Evolutionary conservation across 2,797 vertebrate genomes (phyloP).

Genomic region (Enteromius radiatus): DNA sequence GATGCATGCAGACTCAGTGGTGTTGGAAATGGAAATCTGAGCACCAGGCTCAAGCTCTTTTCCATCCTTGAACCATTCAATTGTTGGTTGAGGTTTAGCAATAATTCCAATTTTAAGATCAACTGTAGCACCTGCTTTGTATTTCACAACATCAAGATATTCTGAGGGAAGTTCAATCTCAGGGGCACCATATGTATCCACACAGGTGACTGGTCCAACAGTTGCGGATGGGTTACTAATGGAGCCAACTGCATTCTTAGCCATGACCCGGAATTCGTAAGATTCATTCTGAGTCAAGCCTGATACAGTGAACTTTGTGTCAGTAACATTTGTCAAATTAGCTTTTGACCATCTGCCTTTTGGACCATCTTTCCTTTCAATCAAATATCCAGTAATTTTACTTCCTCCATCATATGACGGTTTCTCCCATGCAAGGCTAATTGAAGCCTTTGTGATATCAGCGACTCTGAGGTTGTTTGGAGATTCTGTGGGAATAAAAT

Average conservation of each 20-base stretch:
- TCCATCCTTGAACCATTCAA: slow-evolving; percentile 96
- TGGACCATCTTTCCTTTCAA: slow-evolving; percentile 88
- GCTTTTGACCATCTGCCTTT: slow-evolving; percentile 89
- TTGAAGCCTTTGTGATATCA: slow-evolving; percentile 92
- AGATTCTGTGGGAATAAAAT: slow-evolving; percentile 79
- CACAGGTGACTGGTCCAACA: slow-evolving; percentile 90
- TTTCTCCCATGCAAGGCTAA: slow-evolving; percentile 90
- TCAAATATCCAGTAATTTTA: slow-evolving; percentile 89
- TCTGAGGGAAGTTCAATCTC: slow-evolving; percentile 92
- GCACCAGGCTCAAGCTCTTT: slow-evolving; percentile 85
- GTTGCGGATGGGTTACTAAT: slow-evolving; percentile 91
- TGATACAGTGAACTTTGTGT: slow-evolving; percentile 88
- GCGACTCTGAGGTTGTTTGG: slow-evolving; percentile 88
- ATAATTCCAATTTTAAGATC: slow-evolving; percentile 91
- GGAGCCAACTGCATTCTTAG: slow-evolving; percentile 95
- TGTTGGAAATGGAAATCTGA: slow-evolving; percentile 86
- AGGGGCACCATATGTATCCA: slow-evolving; percentile 95
- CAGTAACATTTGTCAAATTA: slow-evolving; percentile 90
- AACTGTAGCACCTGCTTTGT: slow-evolving; percentile 86
- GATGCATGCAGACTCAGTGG: slow-evolving; percentile 86
- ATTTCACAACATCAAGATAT: slow-evolving; percentile 92
- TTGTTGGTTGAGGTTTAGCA: slow-evolving; percentile 93
- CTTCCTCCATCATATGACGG: slow-evolving; percentile 95
- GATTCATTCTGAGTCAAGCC: slow-evolving; percentile 89
- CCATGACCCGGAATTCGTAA: slow-evolving; percentile 94